These are phyloP conservation scores for Perizoma flavofasciatum DNA, from an alignment of 2,888 invertebrate species.

Conservation along the genomic window DNA sequence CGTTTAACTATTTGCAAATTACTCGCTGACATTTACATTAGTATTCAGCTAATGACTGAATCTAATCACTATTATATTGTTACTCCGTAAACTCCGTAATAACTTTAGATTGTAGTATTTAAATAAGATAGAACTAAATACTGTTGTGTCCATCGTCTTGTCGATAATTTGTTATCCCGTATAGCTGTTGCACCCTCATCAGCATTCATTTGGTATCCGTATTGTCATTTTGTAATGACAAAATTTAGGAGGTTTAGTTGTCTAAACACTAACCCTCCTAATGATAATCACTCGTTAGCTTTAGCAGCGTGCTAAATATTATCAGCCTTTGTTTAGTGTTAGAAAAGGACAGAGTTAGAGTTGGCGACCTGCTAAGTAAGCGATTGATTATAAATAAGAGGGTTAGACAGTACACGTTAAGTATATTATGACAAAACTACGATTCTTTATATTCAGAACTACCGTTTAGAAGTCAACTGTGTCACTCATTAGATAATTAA, in stretches of 20 bases:
- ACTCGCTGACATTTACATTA: constrained; percentile 8
- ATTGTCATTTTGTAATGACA: constrained; percentile 5
- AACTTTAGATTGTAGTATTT: constrained; percentile 13
- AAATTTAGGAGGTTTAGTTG: no score
- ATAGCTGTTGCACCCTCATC: constrained; percentile 18
- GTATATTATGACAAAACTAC: no score
- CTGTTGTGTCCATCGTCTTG: constrained; percentile 3
- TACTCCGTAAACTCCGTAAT: constrained; percentile 6
- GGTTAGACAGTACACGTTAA: no score
- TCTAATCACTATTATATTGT: constrained; percentile 2
- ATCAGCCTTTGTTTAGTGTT: no score
- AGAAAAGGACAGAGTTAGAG: no score
- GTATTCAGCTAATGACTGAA: constrained; percentile 2
- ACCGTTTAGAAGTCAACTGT: no score
- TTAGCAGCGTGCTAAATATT: neutral
- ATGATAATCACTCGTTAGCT: neutral
- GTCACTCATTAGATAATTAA: no score
- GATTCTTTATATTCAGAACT: no score
- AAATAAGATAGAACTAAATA: neutral
- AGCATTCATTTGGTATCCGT: constrained; percentile 9
- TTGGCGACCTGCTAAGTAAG: no score
- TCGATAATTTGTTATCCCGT: constrained; percentile 9
- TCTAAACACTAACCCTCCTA: constrained; percentile 1
- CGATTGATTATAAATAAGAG: no score
- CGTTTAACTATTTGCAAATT: constrained; percentile 10